Conservation (phyloP, 2,797 vertebrate species). For the Oophaga sylvatica region DNA sequence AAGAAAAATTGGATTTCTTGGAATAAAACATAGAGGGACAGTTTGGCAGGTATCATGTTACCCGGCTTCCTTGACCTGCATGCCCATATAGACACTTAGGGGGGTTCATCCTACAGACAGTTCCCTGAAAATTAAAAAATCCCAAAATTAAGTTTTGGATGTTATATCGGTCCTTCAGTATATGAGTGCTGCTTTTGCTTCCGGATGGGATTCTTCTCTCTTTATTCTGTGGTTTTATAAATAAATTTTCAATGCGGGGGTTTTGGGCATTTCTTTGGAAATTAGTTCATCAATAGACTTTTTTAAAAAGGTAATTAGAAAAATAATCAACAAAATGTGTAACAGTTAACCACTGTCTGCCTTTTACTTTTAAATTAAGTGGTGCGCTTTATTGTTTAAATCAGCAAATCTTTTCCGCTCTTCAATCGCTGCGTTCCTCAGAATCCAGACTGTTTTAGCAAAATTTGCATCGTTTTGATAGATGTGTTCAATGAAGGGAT, state of each 20-base stretch:
- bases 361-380: neutral
- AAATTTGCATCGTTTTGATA: conserved; percentile 72
- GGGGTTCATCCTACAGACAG: too few relatives aligned
- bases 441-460: conserved; percentile 76
- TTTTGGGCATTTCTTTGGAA: neutral
- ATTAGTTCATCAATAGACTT: too few relatives aligned
- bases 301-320: too few relatives aligned
- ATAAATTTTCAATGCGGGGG: neutral
- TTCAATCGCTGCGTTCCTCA: conserved; percentile 79
- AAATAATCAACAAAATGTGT: neutral
- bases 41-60: too few relatives aligned
- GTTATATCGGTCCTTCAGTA: neutral
- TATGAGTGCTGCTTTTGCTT: neutral
- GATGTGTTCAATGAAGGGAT: conserved; percentile 72
- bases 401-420: conserved; percentile 76
- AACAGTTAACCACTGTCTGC: neutral
- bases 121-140: too few relatives aligned
- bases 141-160: too few relatives aligned
- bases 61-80: too few relatives aligned
- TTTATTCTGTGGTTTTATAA: neutral
- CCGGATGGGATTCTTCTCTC: neutral
- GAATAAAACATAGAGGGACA: too few relatives aligned
- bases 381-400: conserved; percentile 16
- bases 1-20: too few relatives aligned
- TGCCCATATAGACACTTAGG: too few relatives aligned